A percentile compares a stretch with the other conserved stretches of the same genome.
These are phyloP conservation scores for Sus scrofa DNA, from an alignment of 2,113 vertebrate genomes.

Conservation along the genomic window T2T-Sscrofa CM000828.6:77379501-77380000, in stretches of 20 bases:
- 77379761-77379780: neutral
- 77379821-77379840: neutral
- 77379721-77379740: too few relatives aligned
- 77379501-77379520: neutral
- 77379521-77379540: neutral
- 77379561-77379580: neutral
- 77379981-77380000: neutral
- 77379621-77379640: neutral
- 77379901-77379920: neutral
- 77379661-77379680: accelerated
- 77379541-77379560: neutral
- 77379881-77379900: neutral
- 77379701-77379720: accelerated
- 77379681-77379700: neutral
- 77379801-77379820: neutral
- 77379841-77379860: neutral
- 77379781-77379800: neutral
- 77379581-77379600: neutral
- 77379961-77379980: accelerated
- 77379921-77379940: neutral
- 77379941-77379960: neutral
- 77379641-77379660: neutral
- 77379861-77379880: neutral
- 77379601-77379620: too few relatives aligned
- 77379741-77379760: neutral